Evolutionary conservation across 2,888 invertebrate species (phyloP), one percentile per base, ranked within the genome.

Genomic region (Hypena proboscidalis): DNA sequence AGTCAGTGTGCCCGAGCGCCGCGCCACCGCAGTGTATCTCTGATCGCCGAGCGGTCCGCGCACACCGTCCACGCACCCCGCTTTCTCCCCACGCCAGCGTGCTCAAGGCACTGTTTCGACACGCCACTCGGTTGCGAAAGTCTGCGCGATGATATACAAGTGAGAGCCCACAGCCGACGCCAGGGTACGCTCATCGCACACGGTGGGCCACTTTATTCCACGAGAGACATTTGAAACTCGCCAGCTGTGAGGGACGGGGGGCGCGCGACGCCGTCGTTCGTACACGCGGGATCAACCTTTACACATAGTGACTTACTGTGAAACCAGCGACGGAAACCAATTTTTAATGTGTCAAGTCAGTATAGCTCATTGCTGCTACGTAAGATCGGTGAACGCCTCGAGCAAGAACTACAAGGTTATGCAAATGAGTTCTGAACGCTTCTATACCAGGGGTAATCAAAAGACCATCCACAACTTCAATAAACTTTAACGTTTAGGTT

Each of bases 351-450:
- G 90, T 90, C 89, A 89, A 83, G 89, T 90, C 87, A 90, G 90
- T 83, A 87, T 88, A 85, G 88, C 89, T 78, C 83, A 90, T 76
- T 88, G 90, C 90, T 89, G 90, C 90, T 90, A 89, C 90, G 90
- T 90, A 80, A 87, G 90, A 90, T 85, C 87, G 87, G 81, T 77
- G 86, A 85, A 83, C 84, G 90, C 86, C 77, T 85, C 86, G 70
- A 90, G 90, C 85, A 90, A 88, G 83, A 91, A 90, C 81, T 91
- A 90, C 83, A 90, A 90, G 86, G 91, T 91, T 89, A 90, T 91
- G 89, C 91, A 91, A 86, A 91, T 91, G 91, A 91, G 90, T 90
- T 90, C 91, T 83, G 91, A 91, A 90, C 90, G 91, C 75, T 91
- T 91, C 83, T 91, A 91, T 81, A 91, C 91, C 72, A 90, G 91